Base-by-base conservation (phyloP, 2,888 invertebrate species). In the Heliothis peltigera region DNA sequence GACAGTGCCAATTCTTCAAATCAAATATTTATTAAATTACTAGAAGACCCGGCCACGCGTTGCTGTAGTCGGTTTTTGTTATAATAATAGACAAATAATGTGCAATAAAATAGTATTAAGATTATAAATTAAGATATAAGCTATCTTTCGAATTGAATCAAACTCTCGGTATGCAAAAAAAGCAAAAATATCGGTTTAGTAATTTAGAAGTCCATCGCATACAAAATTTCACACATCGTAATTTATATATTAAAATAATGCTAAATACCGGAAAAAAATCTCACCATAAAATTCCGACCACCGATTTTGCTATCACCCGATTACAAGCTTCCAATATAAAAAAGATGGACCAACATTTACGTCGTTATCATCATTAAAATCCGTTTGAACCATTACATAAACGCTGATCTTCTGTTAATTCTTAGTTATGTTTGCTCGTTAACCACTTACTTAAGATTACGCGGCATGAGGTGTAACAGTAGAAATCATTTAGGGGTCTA, bases 381-480 rank as follows among this genome's bases (percentile, higher is more conserved):
- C 10, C 49, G 56, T 62, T 70, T 70, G 79, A 78, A 68, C 77
- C 15, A 48, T 73, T 76, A 73, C 62, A 73, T 64, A 70, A 62
- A 49, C 64, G 54, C 64, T 84, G 77, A 84, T 83, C 84, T 71
- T 69, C 71, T 68, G 59, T 77, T 84, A 79, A 84, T 82, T 83
- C 73, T 74, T 79, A 79, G 67, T 81, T 80, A 83, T 75, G 75
- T 70, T 25, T 44, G 17, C 75, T 81, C 73, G 82, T 80, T 77
- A 80, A 78, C 47, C 59, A 62, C 66, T 76, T 71, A 43, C 63
- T 64, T 51, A 49, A 74, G 77, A 80, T 80, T 77, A 72, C 63
- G 44, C 60, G 52, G 55, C 58, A 51, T 64, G 43, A 52, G 57
- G 62, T 63, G 49, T 67, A 32, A 22, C 51, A 47, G 39, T 52